These are phyloP conservation scores for Amblyopsis rosae DNA, from an alignment of 2,113 vertebrate species.

Conservation along the genomic window DNA sequence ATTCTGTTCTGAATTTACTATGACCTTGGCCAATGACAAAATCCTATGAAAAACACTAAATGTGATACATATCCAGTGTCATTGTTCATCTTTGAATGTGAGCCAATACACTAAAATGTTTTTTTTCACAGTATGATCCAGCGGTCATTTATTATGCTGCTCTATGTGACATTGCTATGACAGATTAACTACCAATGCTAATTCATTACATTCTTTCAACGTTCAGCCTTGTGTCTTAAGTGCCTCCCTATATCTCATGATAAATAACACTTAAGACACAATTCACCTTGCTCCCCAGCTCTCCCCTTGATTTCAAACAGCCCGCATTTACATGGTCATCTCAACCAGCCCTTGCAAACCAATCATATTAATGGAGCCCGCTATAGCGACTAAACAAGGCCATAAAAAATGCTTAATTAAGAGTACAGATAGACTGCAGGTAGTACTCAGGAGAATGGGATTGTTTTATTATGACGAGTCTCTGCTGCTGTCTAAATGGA, in stretches of 20 bases:
- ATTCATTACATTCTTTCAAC: slow-evolving; percentile 32
- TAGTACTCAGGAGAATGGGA: slow-evolving; percentile 14
- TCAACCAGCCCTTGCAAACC: slow-evolving; percentile 30
- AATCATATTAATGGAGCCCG: slow-evolving; percentile 65
- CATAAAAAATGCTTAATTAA: slow-evolving; percentile 40
- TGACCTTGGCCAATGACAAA: not conserved
- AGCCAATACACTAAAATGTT: slow-evolving; percentile 2
- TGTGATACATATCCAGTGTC: not conserved
- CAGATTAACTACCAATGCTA: slow-evolving; percentile 31
- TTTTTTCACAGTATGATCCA: not conserved
- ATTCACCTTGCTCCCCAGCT: slow-evolving; percentile 37
- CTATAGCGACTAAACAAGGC: slow-evolving; percentile 11
- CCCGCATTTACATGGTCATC: slow-evolving; percentile 36
- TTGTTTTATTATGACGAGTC: slow-evolving; percentile 12
- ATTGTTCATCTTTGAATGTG: slow-evolving; percentile 2
- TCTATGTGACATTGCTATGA: slow-evolving; percentile 14
- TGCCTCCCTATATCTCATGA: slow-evolving; percentile 29
- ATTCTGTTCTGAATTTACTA: not conserved
- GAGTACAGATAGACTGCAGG: slow-evolving; percentile 14
- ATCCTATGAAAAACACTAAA: slow-evolving; percentile 2
- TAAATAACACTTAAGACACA: slow-evolving; percentile 38
- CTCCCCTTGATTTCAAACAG: slow-evolving; percentile 46
- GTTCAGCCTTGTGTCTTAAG: slow-evolving; percentile 22
- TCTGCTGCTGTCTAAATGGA: not conserved
- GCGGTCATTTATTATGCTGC: slow-evolving; percentile 9